Conservation (phyloP, 1,140 invertebrate genomes). For the Elymnias hypermnestra region DNA sequence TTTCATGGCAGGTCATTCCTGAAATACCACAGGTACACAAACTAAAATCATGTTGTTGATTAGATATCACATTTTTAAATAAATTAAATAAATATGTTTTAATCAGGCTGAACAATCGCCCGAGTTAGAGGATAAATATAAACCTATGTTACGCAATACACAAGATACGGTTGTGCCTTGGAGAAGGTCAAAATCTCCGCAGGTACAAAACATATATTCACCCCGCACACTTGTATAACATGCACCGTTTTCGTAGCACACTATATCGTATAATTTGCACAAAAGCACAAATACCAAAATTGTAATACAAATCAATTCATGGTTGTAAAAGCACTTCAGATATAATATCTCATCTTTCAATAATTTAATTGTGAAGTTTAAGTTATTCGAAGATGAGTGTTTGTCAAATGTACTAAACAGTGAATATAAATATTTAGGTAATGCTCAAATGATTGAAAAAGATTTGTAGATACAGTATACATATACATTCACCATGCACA, state of each 20-base stretch:
- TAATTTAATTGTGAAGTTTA: no score
- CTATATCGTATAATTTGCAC: not conserved
- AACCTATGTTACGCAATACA: constrained; percentile 55
- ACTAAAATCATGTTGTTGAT: constrained; percentile 11
- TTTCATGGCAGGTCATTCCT: constrained; percentile 63
- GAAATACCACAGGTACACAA: constrained; percentile 65
- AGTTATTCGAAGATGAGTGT: no score
- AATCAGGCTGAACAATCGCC: constrained; percentile 64
- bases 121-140: constrained; percentile 58
- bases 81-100: constrained; percentile 19
- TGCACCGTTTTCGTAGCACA: constrained; percentile 1
- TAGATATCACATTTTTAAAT: constrained; percentile 14
- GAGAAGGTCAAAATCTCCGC: constrained; percentile 55
- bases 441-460: no score
- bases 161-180: constrained; percentile 39
- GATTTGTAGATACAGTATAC: no score
- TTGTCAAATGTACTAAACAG: no score
- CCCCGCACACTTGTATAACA: constrained; percentile 11
- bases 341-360: no score
- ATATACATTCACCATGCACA: no score
- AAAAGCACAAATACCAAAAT: not conserved
- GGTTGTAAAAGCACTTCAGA: no score
- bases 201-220: constrained; percentile 39
- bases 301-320: constrained; percentile 4
- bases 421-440: no score